phyloP scores from a whole-genome alignment of 1,140 invertebrate genomes.

The Gryllus bimaculatus region DNA sequence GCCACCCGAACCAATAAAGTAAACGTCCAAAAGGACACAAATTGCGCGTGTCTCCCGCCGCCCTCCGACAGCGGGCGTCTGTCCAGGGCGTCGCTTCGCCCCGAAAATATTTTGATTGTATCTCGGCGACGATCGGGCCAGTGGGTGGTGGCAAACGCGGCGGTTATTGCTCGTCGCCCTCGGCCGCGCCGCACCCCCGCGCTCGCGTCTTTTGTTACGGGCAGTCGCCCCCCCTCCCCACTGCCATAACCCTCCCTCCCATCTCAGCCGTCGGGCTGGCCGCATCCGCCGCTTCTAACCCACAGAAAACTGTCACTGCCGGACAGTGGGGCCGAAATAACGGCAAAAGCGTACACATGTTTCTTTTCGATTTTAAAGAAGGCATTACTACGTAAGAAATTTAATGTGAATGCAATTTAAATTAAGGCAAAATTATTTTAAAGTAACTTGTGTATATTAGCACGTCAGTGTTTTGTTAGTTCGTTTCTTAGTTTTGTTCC shows the following conservation, averaged over 20 bases:
- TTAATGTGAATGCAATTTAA: no score
- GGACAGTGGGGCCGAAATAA: background rate
- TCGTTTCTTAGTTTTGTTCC: no score
- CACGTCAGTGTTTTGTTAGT: background rate
- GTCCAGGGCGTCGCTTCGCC: background rate
- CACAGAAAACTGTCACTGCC: background rate
- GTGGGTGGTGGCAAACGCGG: background rate
- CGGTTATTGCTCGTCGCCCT: background rate
- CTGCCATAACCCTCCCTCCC: background rate
- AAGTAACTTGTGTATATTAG: background rate
- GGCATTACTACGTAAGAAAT: no score
- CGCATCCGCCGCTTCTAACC: background rate
- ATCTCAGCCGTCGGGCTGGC: no score
- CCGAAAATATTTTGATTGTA: background rate
- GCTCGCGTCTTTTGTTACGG: background rate
- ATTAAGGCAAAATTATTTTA: background rate
- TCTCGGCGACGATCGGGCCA: background rate
- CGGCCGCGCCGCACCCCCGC: no score
- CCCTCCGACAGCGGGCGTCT: background rate
- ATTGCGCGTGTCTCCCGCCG: background rate
- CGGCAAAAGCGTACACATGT: background rate
- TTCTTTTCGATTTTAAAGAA: background rate
- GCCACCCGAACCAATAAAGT: background rate
- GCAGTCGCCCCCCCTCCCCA: no score
- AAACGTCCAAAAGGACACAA: background rate